Evolutionary conservation across 2,797 vertebrate species (phyloP), one percentile per base, ranked within the genome.

Genomic region (Hydrolagus colliei): DNA sequence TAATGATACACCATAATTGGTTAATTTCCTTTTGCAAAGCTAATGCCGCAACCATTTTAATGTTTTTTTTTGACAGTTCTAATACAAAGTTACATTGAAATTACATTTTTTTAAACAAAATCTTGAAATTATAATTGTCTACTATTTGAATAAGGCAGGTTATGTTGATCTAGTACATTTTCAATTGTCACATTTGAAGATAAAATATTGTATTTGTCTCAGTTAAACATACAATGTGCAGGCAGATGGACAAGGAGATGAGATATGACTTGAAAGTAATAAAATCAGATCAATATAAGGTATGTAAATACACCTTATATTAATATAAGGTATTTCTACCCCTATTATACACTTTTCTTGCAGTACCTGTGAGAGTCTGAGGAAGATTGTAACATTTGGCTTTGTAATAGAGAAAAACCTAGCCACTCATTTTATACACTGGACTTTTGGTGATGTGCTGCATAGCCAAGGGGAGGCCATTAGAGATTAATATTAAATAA

Each of bases 401-500:
- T 35, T 18, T 84, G 65, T 32, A 20, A 68, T 52, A 71, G 18
- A 84, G 65, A 84, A 52, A 52, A 52, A 84, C 32, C 79, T 98
- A 98, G 98, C 96, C 96, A 97, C 97, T 98, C 96, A 97, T 96
- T 97, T 97, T 95, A 93, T 96, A 95, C 94, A 92, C 92, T 93
- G 97, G 97, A 98, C 96, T 96, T 96, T 90, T 93, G 95, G 96
- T 97, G 97, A 98, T 98, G 97, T 99, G 97, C 95, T 95, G 94
- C 91, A 92, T 92, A 89, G 91, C 89, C 86, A 90, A 92, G 91
- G 90, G 91, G 95, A 96, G 95, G 94, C 96, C 97, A 99, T 99
- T 99, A 99, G 96, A 95, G 96, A 97, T 96, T 98, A 98, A 97
- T 97, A 98, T 97, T 97, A 97, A 98, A 98, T 97, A 97, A 98